Evolutionary conservation across 2,113 vertebrate species (phyloP), one percentile per base, ranked within the genome.

Genomic region (Chaetodon auriga): DNA sequence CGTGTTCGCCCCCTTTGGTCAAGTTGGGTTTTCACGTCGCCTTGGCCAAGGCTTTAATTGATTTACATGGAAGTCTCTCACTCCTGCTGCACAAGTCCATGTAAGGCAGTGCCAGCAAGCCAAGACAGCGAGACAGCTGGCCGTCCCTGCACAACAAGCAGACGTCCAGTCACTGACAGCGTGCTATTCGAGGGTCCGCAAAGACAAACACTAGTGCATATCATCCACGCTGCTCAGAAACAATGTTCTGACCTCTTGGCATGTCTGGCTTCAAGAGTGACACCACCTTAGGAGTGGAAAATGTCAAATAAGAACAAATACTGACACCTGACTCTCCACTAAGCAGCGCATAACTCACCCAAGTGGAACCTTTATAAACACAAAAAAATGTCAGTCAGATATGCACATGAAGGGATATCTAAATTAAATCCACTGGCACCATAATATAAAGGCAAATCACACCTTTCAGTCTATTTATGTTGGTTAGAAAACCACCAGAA

Each of bases 31-130:
- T 85, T 75, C 51, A 72, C 64, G 45, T 73, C 21, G 46, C 71
- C 18, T 79, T 81, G 87, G 89, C 82, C 48, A 15, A 70, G 83
- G 73, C 66, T 83, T 83, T 70, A 82, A 86, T 82, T 91, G 89
- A 93, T 94, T 94, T 92, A 93, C 72, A 89, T 74, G 66, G 73
- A 53, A 75, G 53, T 82, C 63, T 80, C 75, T 70, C 71, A 46
- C 83, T 77, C 55, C 60, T 84, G 85, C 68, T 72, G 73, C 41
- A 86, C 64, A 72, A 90, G 71, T 82, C 93, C 92, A 89, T 93
- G 89, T 92, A 92, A 92, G 93, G 92, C 86, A 92, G 85, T 75
- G 80, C 86, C 90, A 92, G 87, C 74, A 21, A 45, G 81, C 75
- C 71, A 53, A 57, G 45, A 57, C 71, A 45, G 53, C 19, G 63